A percentile compares a stretch with the other conserved stretches of the same genome.
Conservation (phyloP, 2,797 vertebrate species). For the Chaenodraco wilsoni region DNA sequence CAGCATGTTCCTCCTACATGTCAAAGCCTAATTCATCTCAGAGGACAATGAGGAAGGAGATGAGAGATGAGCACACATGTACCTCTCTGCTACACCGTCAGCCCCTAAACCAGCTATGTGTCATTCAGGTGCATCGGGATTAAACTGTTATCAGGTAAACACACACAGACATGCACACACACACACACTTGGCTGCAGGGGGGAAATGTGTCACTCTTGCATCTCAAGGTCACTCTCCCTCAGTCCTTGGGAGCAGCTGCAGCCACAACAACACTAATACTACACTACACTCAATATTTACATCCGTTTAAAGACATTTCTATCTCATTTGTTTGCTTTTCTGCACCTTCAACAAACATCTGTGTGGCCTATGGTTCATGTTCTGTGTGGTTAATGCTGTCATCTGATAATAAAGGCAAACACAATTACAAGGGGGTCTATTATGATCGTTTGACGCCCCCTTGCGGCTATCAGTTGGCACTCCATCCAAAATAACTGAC, state of each 20-base stretch:
- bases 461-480: conserved; percentile 41
- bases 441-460: conserved; percentile 56
- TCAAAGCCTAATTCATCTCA: conserved; percentile 5
- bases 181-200: conserved; percentile 10
- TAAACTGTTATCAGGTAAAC: background rate
- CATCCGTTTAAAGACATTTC: background rate
- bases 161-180: background rate
- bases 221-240: conserved; percentile 62
- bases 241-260: conserved; percentile 30
- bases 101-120: conserved; percentile 38
- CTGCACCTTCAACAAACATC: background rate
- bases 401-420: conserved; percentile 1
- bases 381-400: background rate
- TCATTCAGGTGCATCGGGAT: conserved; percentile 15
- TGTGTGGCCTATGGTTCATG: background rate
- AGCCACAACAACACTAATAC: background rate
- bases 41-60: conserved; percentile 27
- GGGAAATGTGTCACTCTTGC: conserved; percentile 27
- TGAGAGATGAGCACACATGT: conserved; percentile 57
- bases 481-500: background rate
- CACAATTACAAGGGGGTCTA: background rate
- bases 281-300: background rate
- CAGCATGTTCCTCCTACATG: conserved; percentile 13
- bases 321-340: background rate
- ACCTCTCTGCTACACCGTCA: conserved; percentile 51